phyloP scores from a whole-genome alignment of 2,797 vertebrate genomes.

The Sebastes steindachneri region DNA sequence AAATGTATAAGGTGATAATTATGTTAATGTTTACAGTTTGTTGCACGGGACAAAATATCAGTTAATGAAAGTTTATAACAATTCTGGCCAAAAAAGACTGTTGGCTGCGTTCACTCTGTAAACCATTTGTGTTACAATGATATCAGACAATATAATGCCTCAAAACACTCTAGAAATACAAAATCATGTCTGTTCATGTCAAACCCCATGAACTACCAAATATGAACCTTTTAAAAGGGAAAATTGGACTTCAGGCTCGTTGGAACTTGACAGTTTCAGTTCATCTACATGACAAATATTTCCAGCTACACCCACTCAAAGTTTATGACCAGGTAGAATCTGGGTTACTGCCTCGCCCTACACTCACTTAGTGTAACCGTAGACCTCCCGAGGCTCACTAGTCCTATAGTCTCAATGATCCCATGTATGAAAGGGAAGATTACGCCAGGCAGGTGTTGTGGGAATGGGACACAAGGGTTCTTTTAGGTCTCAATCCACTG shows the following conservation, averaged over 20 bases:
- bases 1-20: neutral
- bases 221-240: neutral
- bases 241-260: neutral
- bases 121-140: neutral
- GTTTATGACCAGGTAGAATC: slow-evolving; percentile 48
- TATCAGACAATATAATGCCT: neutral
- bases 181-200: neutral
- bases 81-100: neutral
- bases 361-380: slow-evolving; percentile 47
- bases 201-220: neutral
- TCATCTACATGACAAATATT: slow-evolving; percentile 30
- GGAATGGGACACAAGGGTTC: slow-evolving; percentile 53
- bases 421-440: slow-evolving; percentile 54
- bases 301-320: slow-evolving; percentile 18
- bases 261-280: slow-evolving; percentile 13
- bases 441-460: slow-evolving; percentile 65
- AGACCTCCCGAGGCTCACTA: slow-evolving; percentile 13
- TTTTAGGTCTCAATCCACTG: slow-evolving; percentile 64
- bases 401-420: slow-evolving; percentile 51
- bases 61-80: neutral
- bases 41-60: neutral
- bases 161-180: neutral
- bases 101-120: neutral
- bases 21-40: neutral
- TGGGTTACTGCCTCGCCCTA: slow-evolving; percentile 37